Conservation (phyloP, 2,888 invertebrate genomes). For the Hypselothyrea guttata region DNA sequence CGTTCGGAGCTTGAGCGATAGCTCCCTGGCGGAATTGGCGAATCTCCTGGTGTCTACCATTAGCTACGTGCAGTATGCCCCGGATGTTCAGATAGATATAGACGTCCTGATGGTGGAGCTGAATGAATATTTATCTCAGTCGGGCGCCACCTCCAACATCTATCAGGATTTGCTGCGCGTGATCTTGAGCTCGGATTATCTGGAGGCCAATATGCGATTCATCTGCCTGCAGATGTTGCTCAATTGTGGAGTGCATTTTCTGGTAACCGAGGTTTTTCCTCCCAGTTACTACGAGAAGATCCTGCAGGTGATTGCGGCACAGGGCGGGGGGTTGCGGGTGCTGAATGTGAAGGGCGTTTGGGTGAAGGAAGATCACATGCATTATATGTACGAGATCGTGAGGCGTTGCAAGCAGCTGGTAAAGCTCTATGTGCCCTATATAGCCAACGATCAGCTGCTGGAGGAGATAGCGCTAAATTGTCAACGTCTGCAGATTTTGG, state of each 20-base stretch:
- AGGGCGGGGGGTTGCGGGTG: conserved; percentile 85
- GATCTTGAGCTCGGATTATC: conserved; percentile 86
- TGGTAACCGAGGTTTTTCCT: conserved; percentile 88
- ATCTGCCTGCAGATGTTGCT: conserved; percentile 86
- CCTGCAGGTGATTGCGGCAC: conserved; percentile 85
- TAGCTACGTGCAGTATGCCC: conserved; percentile 83
- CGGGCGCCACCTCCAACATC: conserved; percentile 87
- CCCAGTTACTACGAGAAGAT: conserved; percentile 88
- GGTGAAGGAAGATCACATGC: conserved; percentile 87
- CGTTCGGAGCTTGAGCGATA: conserved; percentile 85
- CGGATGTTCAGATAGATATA: conserved; percentile 85
- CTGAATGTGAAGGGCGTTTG: conserved; percentile 89
- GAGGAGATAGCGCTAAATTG: conserved; percentile 85
- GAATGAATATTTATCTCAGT: conserved; percentile 84
- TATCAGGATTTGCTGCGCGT: conserved; percentile 87
- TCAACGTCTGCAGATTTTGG: conserved; percentile 84
- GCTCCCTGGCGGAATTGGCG: conserved; percentile 85
- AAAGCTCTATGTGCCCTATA: conserved; percentile 86
- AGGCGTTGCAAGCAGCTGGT: conserved; percentile 85
- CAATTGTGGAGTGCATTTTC: conserved; percentile 86
- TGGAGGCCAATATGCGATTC: conserved; percentile 87
- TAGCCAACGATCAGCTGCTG: conserved; percentile 87
- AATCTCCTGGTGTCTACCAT: conserved; percentile 85
- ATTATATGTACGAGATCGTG: conserved; percentile 85
- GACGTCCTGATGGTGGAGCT: conserved; percentile 85